phyloP scores from a whole-genome alignment of 2,888 invertebrate species.

The Drosophila algonquin region DNA sequence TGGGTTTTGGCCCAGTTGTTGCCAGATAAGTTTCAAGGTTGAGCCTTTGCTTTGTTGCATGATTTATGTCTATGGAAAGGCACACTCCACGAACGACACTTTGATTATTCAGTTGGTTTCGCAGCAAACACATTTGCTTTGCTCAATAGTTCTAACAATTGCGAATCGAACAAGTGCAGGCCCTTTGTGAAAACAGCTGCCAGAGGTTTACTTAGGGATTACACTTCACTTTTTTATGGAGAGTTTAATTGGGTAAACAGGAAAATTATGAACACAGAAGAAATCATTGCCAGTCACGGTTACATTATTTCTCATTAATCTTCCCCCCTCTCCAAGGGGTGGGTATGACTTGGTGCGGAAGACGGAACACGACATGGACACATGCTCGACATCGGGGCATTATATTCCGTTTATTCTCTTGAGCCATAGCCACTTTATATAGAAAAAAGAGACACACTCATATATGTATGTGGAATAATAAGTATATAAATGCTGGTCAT shows the following conservation, averaged over 20 bases:
- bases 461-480: conserved; percentile 37
- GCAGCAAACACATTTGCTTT: conserved; percentile 1
- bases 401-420: conserved; percentile 5
- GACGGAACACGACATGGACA: conserved; percentile 49
- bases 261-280: conserved; percentile 19
- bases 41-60: conserved; percentile 42
- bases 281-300: conserved; percentile 35
- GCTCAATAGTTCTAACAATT: conserved; percentile 16
- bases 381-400: conserved; percentile 20
- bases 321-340: neutral
- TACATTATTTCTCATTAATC: conserved; percentile 35
- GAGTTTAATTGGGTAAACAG: conserved; percentile 24
- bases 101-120: conserved; percentile 21
- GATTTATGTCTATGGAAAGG: conserved; percentile 41
- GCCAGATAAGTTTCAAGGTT: conserved; percentile 44
- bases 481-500: conserved; percentile 57
- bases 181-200: conserved; percentile 18
- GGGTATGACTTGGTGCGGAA: conserved; percentile 30
- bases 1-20: conserved; percentile 42
- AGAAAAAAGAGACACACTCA: conserved; percentile 16
- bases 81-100: neutral
- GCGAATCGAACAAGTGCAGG: conserved; percentile 20
- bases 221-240: conserved; percentile 1
- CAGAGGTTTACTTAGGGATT: conserved; percentile 11
- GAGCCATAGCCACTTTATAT: conserved; percentile 11